Conservation (phyloP, 2,797 vertebrate species). For the Coregonus sp. region DNA sequence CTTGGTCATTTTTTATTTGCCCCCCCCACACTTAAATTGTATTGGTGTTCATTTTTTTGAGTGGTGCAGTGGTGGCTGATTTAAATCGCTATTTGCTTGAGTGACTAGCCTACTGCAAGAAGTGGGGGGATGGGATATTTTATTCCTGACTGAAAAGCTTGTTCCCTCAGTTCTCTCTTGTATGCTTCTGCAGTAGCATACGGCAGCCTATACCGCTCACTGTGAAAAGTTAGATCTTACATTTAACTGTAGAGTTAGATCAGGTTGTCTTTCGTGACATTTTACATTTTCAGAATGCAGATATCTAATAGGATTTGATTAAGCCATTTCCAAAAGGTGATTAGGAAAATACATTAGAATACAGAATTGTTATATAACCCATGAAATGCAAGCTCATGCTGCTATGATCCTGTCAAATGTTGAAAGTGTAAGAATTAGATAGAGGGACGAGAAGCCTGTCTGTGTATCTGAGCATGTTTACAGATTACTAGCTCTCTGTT, state of each 20-base stretch:
- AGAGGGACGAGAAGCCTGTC: background rate
- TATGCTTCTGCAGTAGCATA: slow-evolving; percentile 1
- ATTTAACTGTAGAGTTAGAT: background rate
- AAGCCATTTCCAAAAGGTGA: background rate
- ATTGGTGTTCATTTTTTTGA: slow-evolving; percentile 6
- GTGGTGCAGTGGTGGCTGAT: slow-evolving; percentile 36
- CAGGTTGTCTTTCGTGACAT: background rate
- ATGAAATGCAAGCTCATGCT: slow-evolving; percentile 21
- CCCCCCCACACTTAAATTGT: background rate
- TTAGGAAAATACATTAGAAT: slow-evolving; percentile 1
- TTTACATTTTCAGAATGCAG: background rate
- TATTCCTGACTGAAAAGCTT: slow-evolving; percentile 49
- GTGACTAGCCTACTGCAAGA: slow-evolving; percentile 32
- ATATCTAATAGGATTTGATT: background rate
- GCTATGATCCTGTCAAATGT: slow-evolving; percentile 23
- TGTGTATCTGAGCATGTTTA: background rate
- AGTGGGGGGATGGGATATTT: slow-evolving; percentile 42
- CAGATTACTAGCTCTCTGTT: background rate
- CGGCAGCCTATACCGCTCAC: background rate
- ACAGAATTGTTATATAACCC: slow-evolving; percentile 2
- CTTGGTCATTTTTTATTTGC: background rate
- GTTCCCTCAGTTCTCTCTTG: slow-evolving; percentile 24
- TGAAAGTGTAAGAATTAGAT: slow-evolving; percentile 11
- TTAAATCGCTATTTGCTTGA: slow-evolving; percentile 48
- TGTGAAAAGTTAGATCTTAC: background rate